Percentiles rank a stretch among this genome's conserved stretches.
Evolutionary conservation across 2,888 invertebrate genomes (phyloP).

Genomic region (Dorcus hopei): DNA sequence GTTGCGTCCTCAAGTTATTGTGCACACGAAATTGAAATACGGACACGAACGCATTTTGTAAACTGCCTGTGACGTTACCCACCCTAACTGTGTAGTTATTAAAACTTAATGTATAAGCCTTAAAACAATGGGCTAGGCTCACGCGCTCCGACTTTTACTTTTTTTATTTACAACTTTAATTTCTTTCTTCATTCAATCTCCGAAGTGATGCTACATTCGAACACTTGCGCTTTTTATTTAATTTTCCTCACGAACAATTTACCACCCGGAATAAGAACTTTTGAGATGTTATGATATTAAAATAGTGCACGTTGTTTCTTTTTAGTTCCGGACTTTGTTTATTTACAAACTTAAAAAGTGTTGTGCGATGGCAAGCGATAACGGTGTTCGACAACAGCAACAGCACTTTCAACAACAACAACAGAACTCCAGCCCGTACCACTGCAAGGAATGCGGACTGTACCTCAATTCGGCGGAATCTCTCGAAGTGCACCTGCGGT

Average conservation of each 20-base stretch:
- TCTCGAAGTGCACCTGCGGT: conserved; percentile 75
- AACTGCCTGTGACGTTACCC: conserved; percentile 8
- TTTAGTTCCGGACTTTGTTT: conserved; percentile 39
- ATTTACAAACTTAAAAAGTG: conserved; percentile 19
- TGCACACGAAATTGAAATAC: conserved; percentile 2
- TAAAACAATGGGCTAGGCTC: conserved; percentile 41
- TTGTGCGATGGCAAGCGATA: conserved; percentile 44
- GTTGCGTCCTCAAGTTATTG: conserved; percentile 3
- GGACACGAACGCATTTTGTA: conserved; percentile 7
- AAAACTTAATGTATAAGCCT: neutral
- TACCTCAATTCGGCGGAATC: conserved; percentile 73
- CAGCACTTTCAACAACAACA: conserved; percentile 52
- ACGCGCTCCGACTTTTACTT: conserved; percentile 26
- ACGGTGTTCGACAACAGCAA: conserved; percentile 30
- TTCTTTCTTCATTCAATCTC: neutral
- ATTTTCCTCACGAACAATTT: conserved; percentile 31
- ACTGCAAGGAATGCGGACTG: conserved; percentile 74
- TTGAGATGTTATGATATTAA: conserved; percentile 50
- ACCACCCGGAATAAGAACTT: conserved; percentile 42
- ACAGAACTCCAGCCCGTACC: conserved; percentile 57
- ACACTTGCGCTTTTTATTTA: conserved; percentile 23
- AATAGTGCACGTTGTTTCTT: conserved; percentile 48
- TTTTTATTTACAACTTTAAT: conserved; percentile 23
- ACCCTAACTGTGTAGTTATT: neutral
- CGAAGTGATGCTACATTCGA: conserved; percentile 32